Base-by-base conservation (phyloP, 2,888 invertebrate species). In the Hyalella azteca region DNA sequence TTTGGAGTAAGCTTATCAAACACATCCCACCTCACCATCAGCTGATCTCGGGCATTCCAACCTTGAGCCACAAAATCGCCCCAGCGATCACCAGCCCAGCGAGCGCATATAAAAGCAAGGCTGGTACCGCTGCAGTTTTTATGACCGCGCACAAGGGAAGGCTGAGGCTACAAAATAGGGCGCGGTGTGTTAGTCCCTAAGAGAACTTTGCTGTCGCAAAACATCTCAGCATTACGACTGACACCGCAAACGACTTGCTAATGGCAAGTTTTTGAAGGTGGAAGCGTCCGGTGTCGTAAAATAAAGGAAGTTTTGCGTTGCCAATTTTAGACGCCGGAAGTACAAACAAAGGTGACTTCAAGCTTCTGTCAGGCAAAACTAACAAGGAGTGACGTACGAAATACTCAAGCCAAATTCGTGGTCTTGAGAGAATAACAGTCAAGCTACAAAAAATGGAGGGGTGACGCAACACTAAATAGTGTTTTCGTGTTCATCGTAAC, bases 21-120 rank as follows among this genome's bases (percentile, higher is more conserved):
- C n/a, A n/a, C n/a, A n/a, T n/a, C n/a, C n/a, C n/a, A n/a, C n/a
- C n/a, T n/a, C 54, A 13, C 26, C 54, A 54, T 26, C 54, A 54
- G 29, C 26, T 54, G 54, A 54, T 29, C 54, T 22, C 49, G 9
- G 22, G 54, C 54, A 54, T 26, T 22, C 54, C 54, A 54, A 54
- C 54, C 54, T 54, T 54, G 54, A 54, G 54, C 54, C 54, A 54
- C 26, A 54, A 54, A 54, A 54, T 54, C 26, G 22, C 54, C 26
- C 13, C 54, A 9, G 19, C 49, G 49, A 49, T 49, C 49, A 15
- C 49, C 4, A 22, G 19, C 29, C 22, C 54, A 19, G 54, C 26
- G 54, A 29, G 26, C 54, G 4, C 54, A n/a, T n/a, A 54, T 26
- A 54, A 54, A 26, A 29, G 54, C 54, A 22, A 54, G 26, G 54